Base-by-base conservation (phyloP, 1,140 invertebrate species). In the Coptotermes formosanus region DNA sequence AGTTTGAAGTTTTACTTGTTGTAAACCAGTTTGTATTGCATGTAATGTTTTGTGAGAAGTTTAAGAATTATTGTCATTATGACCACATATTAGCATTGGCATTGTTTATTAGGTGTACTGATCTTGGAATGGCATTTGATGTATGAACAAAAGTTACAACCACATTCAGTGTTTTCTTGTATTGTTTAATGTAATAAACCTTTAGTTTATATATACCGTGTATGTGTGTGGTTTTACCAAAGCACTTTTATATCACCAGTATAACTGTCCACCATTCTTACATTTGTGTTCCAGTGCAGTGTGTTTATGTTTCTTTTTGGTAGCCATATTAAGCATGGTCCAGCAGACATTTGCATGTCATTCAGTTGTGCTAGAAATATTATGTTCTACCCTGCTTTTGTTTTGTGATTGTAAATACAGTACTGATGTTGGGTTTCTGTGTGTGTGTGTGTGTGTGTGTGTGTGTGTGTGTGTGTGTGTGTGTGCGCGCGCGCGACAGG, bases 151-250 rank as follows among this genome's bases (percentile, higher is more conserved):
- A 55, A 55, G 19, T 55, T 16, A 55, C 52, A 55, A 21, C 52
- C 19, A 21, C 52, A 4, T 55, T 12, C 19, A 55, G 19, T 55
- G 19, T 55, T 55, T 19, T 55, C 19, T 75, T 75, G 21, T 75
- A 30, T 75, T 75, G 21, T 64, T 75, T 75, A 75, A 7, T 75
- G n/a, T 75, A 75, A 75, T 25, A 75, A 75, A 75, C n/a, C n/a
- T 25, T 25, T 75, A 75, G 64, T 75, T 75, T 75, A 75, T 30
- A n/a, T 12, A 75, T 75, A 55, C 19, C n/a, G 6, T 75, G 64
- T 75, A 75, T 75, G 64, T 75, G 25, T 75, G 64, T 75, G 64
- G 64, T 75, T 75, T 75, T 75, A 75, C 64, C n/a, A 14, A 75
- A 75, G 64, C 64, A 75, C 64, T 75, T 30, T 75, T 25, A 30